These are phyloP conservation scores for Heliothis peltigera DNA, from an alignment of 2,888 invertebrate genomes.

Conservation along the genomic window DNA sequence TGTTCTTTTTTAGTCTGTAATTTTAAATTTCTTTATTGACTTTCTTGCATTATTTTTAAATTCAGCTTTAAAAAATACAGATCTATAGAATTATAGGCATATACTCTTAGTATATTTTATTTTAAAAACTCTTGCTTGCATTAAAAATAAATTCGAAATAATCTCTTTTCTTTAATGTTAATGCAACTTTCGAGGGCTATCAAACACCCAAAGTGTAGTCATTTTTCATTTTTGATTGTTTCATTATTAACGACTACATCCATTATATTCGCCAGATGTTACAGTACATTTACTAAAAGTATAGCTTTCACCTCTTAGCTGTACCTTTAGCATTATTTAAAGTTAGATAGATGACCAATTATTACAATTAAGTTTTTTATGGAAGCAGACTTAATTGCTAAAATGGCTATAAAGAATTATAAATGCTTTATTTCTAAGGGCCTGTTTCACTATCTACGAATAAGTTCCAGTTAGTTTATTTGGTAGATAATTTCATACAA, in stretches of 20 bases:
- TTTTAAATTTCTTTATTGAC: too few relatives aligned
- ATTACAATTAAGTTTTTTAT: constrained; percentile 45
- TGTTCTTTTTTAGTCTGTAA: too few relatives aligned
- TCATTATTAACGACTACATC: constrained; percentile 47
- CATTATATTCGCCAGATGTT: constrained; percentile 58
- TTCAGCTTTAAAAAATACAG: neutral
- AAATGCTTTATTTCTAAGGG: neutral
- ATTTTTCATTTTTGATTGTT: constrained; percentile 58
- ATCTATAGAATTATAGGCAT: too few relatives aligned
- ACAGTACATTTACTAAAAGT: constrained; percentile 42
- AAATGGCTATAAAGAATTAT: constrained; percentile 9
- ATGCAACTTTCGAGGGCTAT: constrained; percentile 16
- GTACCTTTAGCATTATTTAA: constrained; percentile 31
- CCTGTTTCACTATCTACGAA: too few relatives aligned
- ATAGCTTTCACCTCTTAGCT: constrained; percentile 40
- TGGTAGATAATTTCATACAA: too few relatives aligned
- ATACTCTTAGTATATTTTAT: too few relatives aligned
- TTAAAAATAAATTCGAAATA: neutral
- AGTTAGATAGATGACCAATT: constrained; percentile 31
- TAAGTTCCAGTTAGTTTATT: too few relatives aligned
- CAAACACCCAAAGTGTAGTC: constrained; percentile 31
- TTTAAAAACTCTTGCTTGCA: neutral
- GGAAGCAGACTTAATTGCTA: neutral
- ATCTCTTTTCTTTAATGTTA: constrained; percentile 1
- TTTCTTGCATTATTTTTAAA: neutral